phyloP scores from a whole-genome alignment of 1,140 invertebrate genomes.

The Gryllus bimaculatus region DNA sequence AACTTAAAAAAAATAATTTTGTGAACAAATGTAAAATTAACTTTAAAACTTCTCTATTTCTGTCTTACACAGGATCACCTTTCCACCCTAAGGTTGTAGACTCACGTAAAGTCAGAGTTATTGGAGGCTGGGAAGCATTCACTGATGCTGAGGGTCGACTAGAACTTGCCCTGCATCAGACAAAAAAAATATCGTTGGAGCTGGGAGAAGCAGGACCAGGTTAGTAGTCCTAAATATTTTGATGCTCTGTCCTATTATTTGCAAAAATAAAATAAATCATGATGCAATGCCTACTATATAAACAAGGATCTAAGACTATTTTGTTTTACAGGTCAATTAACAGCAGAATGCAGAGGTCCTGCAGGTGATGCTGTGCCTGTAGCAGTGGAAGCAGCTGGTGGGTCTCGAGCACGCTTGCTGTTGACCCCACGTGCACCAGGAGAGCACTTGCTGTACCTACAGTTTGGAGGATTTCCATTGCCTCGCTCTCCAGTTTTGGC shows the following conservation, averaged over 20 bases:
- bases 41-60: no score
- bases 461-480: constrained; percentile 41
- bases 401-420: constrained; percentile 34
- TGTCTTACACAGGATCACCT: constrained; percentile 45
- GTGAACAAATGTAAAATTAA: no score
- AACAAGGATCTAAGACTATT: no score
- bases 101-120: constrained; percentile 50
- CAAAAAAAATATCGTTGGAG: constrained; percentile 50
- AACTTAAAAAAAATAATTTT: no score
- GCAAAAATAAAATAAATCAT: no score
- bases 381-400: constrained; percentile 30
- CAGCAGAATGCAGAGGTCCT: constrained; percentile 58
- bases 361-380: constrained; percentile 43
- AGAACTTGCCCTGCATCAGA: constrained; percentile 49
- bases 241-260: background rate
- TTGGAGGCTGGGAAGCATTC: constrained; percentile 73
- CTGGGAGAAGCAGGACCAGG: constrained; percentile 54
- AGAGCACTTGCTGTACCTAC: constrained; percentile 31
- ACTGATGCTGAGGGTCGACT: constrained; percentile 65
- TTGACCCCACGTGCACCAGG: constrained; percentile 40
- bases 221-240: constrained; percentile 23
- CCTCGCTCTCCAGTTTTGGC: constrained; percentile 39
- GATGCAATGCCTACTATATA: no score
- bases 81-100: constrained; percentile 64
- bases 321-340: constrained; percentile 41